Base-by-base conservation (phyloP, 2,113 vertebrate genomes). In the Takifugu bimaculatus region DNA sequence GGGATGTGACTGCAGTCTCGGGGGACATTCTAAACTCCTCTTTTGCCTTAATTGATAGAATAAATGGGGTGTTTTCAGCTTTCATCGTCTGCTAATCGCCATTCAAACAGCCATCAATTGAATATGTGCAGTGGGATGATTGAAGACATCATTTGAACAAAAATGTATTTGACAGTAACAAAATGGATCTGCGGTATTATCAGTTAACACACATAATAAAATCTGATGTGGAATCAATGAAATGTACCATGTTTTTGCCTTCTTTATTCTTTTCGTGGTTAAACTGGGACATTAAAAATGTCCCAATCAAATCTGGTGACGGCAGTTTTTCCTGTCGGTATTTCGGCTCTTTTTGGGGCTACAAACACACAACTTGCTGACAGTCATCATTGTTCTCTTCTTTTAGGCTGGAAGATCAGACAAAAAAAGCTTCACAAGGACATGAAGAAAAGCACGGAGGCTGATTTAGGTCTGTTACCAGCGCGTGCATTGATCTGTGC, bases 371-470 rank as follows among this genome's bases (percentile, higher is more conserved):
- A n/a, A n/a, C n/a, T n/a, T n/a, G n/a, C n/a, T n/a, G n/a, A n/a
- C 67, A 50, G 79, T 72, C 32, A 47, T 48, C 61, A n/a, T 50
- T 20, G 7, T 50, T 25, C n/a, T 25, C 58, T 70, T 44, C 57
- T 57, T 32, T 70, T 90, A 99, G 97, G 88, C 86, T 99, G 88
- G 96, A 99, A 85, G 97, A 99, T 78, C 96, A 99, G 90, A 99
- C 95, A 6, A 97, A 95, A 86, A 95, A 95, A n/a, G 76, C 94
- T 99, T 70, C 95, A 99, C 81, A 99, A 99, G 82, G 96, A 99
- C 88, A 95, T 99, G 97, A 99, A 95, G 92, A 99, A 98, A 85
- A 98, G 96, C 82, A 93, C 94, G 0, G 97, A 99, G 65, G 95
- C 97, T 6, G 97, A 99, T 84, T 90, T 95, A 86, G 96, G 97